These are phyloP conservation scores for Pantelozetes paolii DNA, from an alignment of 2,888 invertebrate genomes.

Conservation along the genomic window DNA sequence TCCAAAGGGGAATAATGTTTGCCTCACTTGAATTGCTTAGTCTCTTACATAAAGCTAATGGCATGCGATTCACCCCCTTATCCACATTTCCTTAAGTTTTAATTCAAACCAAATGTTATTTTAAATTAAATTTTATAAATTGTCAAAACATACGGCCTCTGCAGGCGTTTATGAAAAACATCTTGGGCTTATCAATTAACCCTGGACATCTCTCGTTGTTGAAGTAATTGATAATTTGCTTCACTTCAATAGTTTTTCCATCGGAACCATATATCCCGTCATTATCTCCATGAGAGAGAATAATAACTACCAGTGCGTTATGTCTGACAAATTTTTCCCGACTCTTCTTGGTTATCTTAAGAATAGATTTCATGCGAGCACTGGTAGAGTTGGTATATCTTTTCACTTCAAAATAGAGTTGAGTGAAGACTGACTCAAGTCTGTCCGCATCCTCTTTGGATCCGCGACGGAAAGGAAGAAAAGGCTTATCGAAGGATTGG, in stretches of 20 bases:
- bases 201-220: constrained; percentile 43
- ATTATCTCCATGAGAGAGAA: constrained; percentile 19
- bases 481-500: background rate
- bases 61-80: background rate
- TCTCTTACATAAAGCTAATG: too few relatives aligned
- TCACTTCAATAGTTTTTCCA: constrained; percentile 20
- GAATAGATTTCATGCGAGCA: background rate
- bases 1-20: background rate
- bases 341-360: background rate
- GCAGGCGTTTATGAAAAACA: constrained; percentile 45
- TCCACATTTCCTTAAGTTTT: background rate
- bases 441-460: constrained; percentile 33
- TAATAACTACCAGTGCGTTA: constrained; percentile 27
- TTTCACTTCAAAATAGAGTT: constrained; percentile 2
- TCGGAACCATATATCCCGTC: constrained; percentile 37
- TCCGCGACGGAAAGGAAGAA: background rate
- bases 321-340: background rate
- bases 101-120: too few relatives aligned
- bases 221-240: constrained; percentile 40
- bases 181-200: constrained; percentile 43
- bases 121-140: too few relatives aligned
- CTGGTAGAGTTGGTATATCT: background rate
- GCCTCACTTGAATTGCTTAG: too few relatives aligned
- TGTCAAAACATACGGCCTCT: constrained; percentile 34
- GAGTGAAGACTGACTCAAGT: constrained; percentile 6